Conservation (phyloP, 2,888 invertebrate species). For the Drosophila gaucha region DNA sequence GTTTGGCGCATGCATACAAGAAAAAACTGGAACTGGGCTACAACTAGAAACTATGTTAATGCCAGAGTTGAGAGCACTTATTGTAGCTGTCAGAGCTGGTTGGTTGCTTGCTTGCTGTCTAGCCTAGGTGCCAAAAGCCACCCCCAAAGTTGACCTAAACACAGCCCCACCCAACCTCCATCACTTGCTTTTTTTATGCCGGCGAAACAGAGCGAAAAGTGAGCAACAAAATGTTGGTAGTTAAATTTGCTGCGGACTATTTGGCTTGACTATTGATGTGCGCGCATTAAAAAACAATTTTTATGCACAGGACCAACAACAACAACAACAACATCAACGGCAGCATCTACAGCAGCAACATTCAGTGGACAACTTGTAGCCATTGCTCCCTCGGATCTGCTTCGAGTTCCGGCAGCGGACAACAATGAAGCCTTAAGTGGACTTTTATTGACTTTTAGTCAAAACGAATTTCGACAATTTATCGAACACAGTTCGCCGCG, state of each 20-base stretch:
- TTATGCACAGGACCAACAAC: conserved; percentile 57
- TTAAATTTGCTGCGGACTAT: conserved; percentile 77
- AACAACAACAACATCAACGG: conserved; percentile 19
- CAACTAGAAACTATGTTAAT: conserved; percentile 31
- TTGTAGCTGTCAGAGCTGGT: conserved; percentile 10
- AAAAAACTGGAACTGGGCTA: not conserved
- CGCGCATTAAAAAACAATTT: conserved; percentile 80
- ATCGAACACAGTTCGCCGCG: conserved; percentile 70
- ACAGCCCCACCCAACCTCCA: not conserved
- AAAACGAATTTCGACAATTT: conserved; percentile 80
- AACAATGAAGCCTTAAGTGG: conserved; percentile 79
- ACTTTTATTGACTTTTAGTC: conserved; percentile 80
- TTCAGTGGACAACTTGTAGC: conserved; percentile 41
- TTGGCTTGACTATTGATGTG: conserved; percentile 79
- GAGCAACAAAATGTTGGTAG: conserved; percentile 66
- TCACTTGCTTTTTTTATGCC: conserved; percentile 23
- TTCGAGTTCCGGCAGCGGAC: conserved; percentile 45
- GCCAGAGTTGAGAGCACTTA: conserved; percentile 31
- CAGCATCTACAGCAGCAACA: conserved; percentile 26
- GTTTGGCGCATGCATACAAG: conserved; percentile 3
- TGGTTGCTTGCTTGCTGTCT: not conserved
- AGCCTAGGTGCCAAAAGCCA: conserved; percentile 16
- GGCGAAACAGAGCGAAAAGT: conserved; percentile 52
- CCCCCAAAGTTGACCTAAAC: not conserved
- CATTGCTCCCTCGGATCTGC: conserved; percentile 1